These are phyloP conservation scores for Barbus barbus DNA, from an alignment of 2,113 vertebrate genomes.

Conservation along the genomic window DNA sequence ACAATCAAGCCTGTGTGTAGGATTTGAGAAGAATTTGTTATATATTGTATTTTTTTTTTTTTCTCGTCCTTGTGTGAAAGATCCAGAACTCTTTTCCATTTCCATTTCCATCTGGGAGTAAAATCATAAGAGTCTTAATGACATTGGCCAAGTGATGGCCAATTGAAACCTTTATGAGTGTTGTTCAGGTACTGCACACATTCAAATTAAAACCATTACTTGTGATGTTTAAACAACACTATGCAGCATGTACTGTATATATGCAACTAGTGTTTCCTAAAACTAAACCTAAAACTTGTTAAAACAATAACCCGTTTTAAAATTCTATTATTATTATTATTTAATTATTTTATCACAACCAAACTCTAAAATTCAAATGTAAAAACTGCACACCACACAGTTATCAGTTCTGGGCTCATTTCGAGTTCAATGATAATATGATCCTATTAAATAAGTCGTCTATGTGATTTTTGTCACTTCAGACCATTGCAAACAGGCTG, in stretches of 20 bases:
- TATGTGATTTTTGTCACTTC: not conserved
- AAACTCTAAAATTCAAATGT: not conserved
- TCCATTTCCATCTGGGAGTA: not conserved
- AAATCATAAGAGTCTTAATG: not conserved
- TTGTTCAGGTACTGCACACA: not conserved
- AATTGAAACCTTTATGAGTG: slow-evolving; percentile 18
- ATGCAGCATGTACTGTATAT: not conserved
- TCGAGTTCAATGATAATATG: not conserved
- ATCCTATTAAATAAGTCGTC: not conserved
- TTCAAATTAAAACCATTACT: not conserved
- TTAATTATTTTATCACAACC: not conserved
- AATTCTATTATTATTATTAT: no score
- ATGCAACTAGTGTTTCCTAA: not conserved
- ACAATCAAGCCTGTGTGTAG: not conserved
- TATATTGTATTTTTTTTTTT: not conserved
- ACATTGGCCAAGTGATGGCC: not conserved
- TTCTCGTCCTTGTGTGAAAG: no score
- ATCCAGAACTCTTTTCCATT: no score
- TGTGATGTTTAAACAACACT: slow-evolving; percentile 11
- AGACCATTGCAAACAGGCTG: not conserved
- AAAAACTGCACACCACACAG: not conserved
- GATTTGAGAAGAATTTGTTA: not conserved
- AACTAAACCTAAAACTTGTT: not conserved
- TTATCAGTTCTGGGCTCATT: not conserved
- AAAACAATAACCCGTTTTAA: not conserved